These are phyloP conservation scores for Taenaris catops DNA, from an alignment of 2,888 invertebrate species.

Conservation along the genomic window DNA sequence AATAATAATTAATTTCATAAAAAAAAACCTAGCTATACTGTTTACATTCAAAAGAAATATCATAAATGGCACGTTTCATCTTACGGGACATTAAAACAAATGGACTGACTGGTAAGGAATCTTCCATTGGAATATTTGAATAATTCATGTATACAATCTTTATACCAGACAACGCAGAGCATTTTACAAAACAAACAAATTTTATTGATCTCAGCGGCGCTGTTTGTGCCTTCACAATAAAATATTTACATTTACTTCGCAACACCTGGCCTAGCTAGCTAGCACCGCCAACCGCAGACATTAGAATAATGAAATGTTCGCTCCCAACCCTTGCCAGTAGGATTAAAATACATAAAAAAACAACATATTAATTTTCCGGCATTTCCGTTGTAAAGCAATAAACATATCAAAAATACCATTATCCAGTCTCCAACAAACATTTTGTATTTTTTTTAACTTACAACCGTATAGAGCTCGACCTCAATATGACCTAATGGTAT, in stretches of 20 bases:
- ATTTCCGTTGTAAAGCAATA: no score
- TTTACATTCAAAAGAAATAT: conserved; percentile 20
- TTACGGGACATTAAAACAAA: conserved; percentile 67
- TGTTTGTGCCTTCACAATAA: conserved; percentile 73
- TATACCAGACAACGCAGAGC: conserved; percentile 69
- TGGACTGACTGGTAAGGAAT: conserved; percentile 51
- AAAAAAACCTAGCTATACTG: neutral
- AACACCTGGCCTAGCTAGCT: conserved; percentile 65
- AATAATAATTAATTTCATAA: no score
- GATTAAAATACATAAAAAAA: conserved; percentile 45
- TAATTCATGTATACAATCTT: conserved; percentile 76
- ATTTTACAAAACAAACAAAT: conserved; percentile 78
- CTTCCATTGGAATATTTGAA: conserved; percentile 65
- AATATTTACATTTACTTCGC: conserved; percentile 77
- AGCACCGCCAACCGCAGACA: conserved; percentile 53
- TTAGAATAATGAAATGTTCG: conserved; percentile 65
- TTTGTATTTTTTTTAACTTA: no score
- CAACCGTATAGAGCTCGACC: no score
- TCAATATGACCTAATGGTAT: no score
- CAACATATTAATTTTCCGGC: conserved; percentile 13
- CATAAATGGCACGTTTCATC: conserved; percentile 54
- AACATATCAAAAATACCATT: no score
- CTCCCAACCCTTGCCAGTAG: conserved; percentile 43
- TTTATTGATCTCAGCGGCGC: conserved; percentile 77
- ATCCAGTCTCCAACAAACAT: no score